Base-by-base conservation (phyloP, 2,113 vertebrate species). In the Todiramphus saurophagus region DNA sequence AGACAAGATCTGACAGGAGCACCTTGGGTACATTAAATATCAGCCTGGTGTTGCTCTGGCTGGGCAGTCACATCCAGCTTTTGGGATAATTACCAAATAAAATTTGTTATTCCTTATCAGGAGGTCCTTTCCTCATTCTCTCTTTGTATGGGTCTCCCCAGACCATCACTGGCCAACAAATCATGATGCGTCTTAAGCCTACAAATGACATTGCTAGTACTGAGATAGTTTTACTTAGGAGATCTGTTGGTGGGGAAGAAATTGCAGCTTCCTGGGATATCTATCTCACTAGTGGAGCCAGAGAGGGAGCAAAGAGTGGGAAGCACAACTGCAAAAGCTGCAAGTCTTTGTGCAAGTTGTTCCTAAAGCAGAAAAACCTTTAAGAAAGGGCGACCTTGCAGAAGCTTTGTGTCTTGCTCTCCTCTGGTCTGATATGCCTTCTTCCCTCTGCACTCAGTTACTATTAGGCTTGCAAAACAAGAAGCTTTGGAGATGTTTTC, bases 171-270 rank as follows among this genome's bases (percentile, higher is more conserved):
- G 24, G 25, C 64, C 58, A 53, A 19, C 4, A 43, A 9, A 16
- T 31, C 23, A 41, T 0, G 1, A 63, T 15, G 50, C 44, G 25
- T 37, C 12, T 76, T 14, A 70, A 70, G n/a, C 30, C 50, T n/a
- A 41, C 35, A 74, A 43, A 58, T 37, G 51, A 24, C 21, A 14
- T 41, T 33, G 30, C 46, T 55, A 33, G 41, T 37, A 10, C 44
- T 0, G 1, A 58, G 28, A 14, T 21, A 11, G 31, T 21, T 66
- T 58, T 72, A 31, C 16, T n/a, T 0, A 0, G 28, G 53, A 30
- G 1, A 1, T 17, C n/a, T 53, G 33, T 13, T 48, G 55, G 64
- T 44, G 33, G 72, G 44, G 50, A 58, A 76, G 50, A 4, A 6
- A 5, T 46, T 69, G 37, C 37, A 17, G 33, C 14, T 25, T 67